Base-by-base conservation (phyloP, 23 tunicate species). In the Styela clava region DNA sequence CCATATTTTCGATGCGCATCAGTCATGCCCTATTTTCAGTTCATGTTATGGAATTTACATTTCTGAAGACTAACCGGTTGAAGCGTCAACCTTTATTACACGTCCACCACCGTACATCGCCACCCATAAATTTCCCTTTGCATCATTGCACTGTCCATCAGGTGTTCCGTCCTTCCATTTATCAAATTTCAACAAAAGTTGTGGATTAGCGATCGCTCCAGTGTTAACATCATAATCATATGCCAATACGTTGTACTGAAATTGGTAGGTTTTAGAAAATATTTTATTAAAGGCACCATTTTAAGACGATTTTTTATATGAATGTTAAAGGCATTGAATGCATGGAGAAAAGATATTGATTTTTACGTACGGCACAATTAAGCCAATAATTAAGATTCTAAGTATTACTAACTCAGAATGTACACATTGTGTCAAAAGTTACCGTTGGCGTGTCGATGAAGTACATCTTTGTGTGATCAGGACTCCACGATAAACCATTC, bases 121-220 rank as follows among this genome's bases (percentile, higher is more conserved):
- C 16, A 92, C 88, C 97, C 97, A 92, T 34, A 92, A 73, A 73
- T 92, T 92, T 32, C 92, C 97, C 33, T 92, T 92, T n/a, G 79
- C 73, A 74, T 92, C 97, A 56, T 84, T 92, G 51, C 88, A 79
- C 34, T 92, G 97, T 2, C 97, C 97, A 74, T 92, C 97, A 7
- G 97, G 97, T 16, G 79, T 68, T 65, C 97, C 97, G 2, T 92
- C 92, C 31, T 20, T 71, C 61, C 69, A 44, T 64, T 68, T 36
- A 33, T 87, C 83, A 79, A 92, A 92, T 52, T 78, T 68, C 24
- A 79, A 51, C 24, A 83, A 88, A 27, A 33, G 69, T 23, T 86
- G 62, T 37, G 63, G 52, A 72, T 92, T 92, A 30, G 65, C 32
- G 21, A 92, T 83, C 0, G 73, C 62, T 1, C 97, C 97, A 22